Conservation (phyloP, 1,140 invertebrate genomes). For the Homalodisca vitripennis region DNA sequence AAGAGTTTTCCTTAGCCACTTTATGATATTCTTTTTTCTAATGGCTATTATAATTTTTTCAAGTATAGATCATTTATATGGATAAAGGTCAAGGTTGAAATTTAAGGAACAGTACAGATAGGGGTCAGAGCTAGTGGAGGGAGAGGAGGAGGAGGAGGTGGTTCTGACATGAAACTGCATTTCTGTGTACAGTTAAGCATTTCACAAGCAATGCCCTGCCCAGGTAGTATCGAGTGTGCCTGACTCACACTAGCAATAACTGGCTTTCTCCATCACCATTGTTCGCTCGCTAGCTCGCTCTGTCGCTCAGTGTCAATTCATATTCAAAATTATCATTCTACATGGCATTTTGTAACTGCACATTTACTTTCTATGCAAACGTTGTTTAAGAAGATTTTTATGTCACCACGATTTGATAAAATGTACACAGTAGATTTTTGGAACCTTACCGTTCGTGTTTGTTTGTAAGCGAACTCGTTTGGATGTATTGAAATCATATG, state of each 20-base stretch:
- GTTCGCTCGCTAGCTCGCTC: background rate
- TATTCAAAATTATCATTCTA: background rate
- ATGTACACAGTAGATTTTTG: constrained; percentile 6
- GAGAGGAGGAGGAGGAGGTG: too few relatives aligned
- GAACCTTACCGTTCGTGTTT: background rate
- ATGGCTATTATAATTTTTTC: too few relatives aligned
- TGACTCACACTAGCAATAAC: constrained; percentile 21
- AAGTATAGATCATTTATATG: too few relatives aligned
- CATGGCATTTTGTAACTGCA: constrained; percentile 9
- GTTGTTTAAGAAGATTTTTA: background rate
- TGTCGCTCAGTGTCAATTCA: background rate
- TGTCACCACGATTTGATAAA: background rate
- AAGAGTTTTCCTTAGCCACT: too few relatives aligned
- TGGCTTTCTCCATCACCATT: constrained; percentile 3
- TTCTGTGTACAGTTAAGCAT: background rate
- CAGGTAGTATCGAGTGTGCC: constrained; percentile 15
- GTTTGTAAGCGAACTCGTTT: background rate
- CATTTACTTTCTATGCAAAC: background rate
- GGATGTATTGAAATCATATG: background rate
- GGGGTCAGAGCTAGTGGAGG: too few relatives aligned
- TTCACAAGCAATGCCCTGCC: constrained; percentile 1
- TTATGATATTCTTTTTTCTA: too few relatives aligned
- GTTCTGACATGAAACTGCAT: constrained; percentile 26
- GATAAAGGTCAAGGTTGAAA: too few relatives aligned
- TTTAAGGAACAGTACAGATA: too few relatives aligned